phyloP scores from a whole-genome alignment of 2,797 vertebrate genomes.

The Tragopan temminckii region DNA sequence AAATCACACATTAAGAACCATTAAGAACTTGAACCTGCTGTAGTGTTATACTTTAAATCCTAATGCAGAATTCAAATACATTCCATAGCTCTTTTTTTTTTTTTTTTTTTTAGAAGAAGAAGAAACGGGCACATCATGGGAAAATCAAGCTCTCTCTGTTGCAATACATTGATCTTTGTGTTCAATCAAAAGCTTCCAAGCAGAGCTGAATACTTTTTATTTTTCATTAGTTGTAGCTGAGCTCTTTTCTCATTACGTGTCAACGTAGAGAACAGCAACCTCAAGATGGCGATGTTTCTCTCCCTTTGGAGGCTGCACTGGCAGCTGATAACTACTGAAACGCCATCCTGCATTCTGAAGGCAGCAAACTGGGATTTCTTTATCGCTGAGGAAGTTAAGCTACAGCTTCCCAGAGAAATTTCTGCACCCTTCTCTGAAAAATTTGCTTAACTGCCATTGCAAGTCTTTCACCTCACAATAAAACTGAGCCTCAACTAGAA shows the following conservation, averaged over 20 bases:
- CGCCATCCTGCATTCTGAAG: accelerated
- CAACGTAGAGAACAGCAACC: neutral
- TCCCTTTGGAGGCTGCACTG: neutral
- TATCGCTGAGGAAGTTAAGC: neutral
- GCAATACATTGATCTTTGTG: neutral
- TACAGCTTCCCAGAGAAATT: neutral
- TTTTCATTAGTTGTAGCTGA: neutral
- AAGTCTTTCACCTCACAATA: neutral
- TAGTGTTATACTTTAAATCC: too few relatives aligned
- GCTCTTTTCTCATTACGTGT: accelerated
- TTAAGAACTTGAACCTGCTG: too few relatives aligned
- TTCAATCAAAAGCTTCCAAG: neutral
- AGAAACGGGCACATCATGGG: neutral
- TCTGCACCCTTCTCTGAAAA: neutral
- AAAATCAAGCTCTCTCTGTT: neutral
- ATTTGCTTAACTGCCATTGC: neutral
- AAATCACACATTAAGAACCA: too few relatives aligned
- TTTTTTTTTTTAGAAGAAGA: neutral
- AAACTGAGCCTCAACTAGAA: neutral
- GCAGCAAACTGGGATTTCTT: neutral
- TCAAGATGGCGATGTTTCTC: conserved; percentile 51
- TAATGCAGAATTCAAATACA: neutral
- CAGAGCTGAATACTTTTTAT: neutral
- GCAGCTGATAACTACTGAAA: accelerated
- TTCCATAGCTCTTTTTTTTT: neutral